A percentile compares a stretch with the other conserved stretches of the same genome.
These are phyloP conservation scores for Aricia agestis DNA, from an alignment of 1,140 invertebrate genomes.

Conservation along the genomic window DNA sequence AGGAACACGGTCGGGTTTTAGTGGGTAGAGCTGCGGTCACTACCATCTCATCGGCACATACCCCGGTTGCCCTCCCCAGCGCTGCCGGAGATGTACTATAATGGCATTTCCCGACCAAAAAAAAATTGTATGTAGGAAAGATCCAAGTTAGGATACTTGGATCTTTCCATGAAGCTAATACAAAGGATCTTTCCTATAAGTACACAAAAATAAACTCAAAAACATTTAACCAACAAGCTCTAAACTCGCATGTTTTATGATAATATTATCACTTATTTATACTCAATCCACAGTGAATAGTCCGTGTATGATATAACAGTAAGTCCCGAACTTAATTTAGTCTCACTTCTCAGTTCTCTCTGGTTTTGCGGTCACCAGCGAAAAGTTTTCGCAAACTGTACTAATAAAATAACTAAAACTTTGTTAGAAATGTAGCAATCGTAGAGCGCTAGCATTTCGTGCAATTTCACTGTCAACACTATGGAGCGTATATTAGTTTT, in stretches of 20 bases:
- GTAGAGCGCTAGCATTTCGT: constrained; percentile 33
- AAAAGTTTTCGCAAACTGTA: constrained; percentile 44
- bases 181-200: no score
- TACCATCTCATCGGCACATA: no score
- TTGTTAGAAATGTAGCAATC: constrained; percentile 35
- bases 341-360: constrained; percentile 33
- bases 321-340: constrained; percentile 44
- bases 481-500: constrained; percentile 12
- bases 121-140: no score
- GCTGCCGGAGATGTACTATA: no score
- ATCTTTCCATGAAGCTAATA: no score
- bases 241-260: neutral
- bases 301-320: neutral
- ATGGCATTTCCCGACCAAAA: no score
- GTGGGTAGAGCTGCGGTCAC: no score
- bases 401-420: constrained; percentile 42
- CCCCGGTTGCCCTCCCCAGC: no score
- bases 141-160: no score
- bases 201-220: no score
- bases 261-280: neutral
- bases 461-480: constrained; percentile 33
- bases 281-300: neutral
- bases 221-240: no score
- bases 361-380: constrained; percentile 37
- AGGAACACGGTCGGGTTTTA: no score